Evolutionary conservation across 2,888 invertebrate genomes (phyloP).

Genomic region (Calliphora vomitoria): DNA sequence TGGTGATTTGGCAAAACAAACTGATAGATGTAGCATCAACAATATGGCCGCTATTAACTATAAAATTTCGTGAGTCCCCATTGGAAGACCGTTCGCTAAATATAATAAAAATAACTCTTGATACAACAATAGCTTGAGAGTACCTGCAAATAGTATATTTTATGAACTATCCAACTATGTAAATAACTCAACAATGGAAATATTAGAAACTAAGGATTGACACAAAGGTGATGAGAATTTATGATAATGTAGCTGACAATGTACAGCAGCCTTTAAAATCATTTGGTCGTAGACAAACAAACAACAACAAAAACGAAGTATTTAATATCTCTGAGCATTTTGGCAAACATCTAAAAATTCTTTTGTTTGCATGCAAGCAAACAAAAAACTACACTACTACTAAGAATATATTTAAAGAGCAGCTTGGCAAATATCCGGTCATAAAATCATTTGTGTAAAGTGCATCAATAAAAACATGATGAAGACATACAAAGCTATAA

Average conservation of each 20-base stretch:
- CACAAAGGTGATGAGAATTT: background rate
- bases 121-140: no score
- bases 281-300: background rate
- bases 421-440: constrained; percentile 59
- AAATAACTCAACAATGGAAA: background rate
- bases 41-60: no score
- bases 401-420: constrained; percentile 21
- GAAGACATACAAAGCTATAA: background rate
- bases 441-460: constrained; percentile 50
- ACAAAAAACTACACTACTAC: constrained; percentile 16
- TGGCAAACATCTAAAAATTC: background rate
- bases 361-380: constrained; percentile 15
- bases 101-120: no score
- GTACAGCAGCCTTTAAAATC: background rate
- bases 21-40: no score
- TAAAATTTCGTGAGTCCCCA: no score
- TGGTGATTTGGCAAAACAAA: no score
- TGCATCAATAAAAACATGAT: constrained; percentile 48
- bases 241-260: background rate
- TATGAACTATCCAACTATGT: background rate
- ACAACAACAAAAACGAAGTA: background rate
- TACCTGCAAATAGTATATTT: background rate
- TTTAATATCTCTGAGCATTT: background rate
- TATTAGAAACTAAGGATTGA: background rate
- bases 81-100: no score